These are phyloP conservation scores for Trichogramma evanescens DNA, from an alignment of 2,888 invertebrate genomes.

Conservation along the genomic window DNA sequence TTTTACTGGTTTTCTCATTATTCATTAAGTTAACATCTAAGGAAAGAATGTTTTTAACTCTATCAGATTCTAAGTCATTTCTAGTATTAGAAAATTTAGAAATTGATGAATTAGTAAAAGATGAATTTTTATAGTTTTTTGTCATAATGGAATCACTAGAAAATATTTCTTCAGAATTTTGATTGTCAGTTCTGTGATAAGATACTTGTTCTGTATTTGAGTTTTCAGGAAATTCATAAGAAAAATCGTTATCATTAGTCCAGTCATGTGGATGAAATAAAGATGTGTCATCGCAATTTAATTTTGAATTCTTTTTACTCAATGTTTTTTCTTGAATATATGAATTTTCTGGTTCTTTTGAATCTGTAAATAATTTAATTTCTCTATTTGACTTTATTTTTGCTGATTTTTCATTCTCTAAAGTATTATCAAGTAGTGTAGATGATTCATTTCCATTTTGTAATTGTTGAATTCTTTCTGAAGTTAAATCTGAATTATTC, in stretches of 20 bases:
- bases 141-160: no score
- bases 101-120: no score
- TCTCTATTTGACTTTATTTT: background rate
- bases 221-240: conserved; percentile 9
- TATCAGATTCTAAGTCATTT: no score
- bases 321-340: background rate
- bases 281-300: conserved; percentile 5
- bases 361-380: no score
- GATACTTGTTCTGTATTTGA: background rate
- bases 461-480: background rate
- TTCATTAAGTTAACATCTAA: background rate
- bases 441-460: conserved; percentile 9
- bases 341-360: background rate
- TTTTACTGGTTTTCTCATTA: background rate
- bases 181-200: background rate
- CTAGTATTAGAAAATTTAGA: no score
- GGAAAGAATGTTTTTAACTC: no score
- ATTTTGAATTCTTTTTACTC: background rate
- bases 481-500: background rate
- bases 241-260: conserved; percentile 19
- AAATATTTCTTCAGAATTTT: no score
- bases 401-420: background rate
- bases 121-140: no score
- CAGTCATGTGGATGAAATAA: conserved; percentile 16
- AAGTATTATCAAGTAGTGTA: conserved; percentile 13